Conservation (phyloP, 2,113 vertebrate genomes). For the Cheilinus undulatus region DNA sequence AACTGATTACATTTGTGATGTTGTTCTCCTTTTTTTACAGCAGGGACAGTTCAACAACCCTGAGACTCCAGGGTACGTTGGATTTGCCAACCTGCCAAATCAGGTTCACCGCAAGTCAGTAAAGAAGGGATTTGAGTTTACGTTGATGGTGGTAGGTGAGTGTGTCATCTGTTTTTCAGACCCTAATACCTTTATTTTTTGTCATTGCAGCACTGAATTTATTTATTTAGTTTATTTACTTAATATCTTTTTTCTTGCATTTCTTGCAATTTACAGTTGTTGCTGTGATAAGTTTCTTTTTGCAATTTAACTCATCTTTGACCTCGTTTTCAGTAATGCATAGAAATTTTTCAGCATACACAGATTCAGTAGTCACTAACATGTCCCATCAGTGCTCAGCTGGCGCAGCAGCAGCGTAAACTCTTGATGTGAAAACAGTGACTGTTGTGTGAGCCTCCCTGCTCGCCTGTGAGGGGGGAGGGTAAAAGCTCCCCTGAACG, state of each 20-base stretch:
- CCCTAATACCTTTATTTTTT: no score
- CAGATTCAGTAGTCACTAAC: conserved; percentile 21
- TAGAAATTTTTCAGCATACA: conserved; percentile 1
- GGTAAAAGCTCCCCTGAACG: conserved; percentile 38
- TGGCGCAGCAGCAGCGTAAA: conserved; percentile 49
- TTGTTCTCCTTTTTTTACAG: conserved; percentile 71
- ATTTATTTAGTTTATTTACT: no score
- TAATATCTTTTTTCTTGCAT: no score
- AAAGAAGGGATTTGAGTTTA: conserved; percentile 99
- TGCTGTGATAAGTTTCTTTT: neutral
- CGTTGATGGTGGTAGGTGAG: conserved; percentile 99
- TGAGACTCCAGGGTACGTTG: conserved; percentile 98
- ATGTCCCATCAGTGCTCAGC: conserved; percentile 54
- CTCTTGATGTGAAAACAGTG: conserved; percentile 42
- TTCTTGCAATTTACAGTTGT: no score
- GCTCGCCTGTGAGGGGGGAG: conserved; percentile 53
- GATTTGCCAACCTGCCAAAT: conserved; percentile 98
- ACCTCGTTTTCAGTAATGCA: neutral
- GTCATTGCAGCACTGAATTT: no score
- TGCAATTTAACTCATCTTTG: neutral
- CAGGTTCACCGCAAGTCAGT: conserved; percentile 99
- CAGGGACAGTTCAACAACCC: conserved; percentile 95
- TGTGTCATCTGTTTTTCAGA: conserved; percentile 14
- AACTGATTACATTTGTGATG: conserved; percentile 2
- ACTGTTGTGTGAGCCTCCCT: conserved; percentile 59